These are phyloP conservation scores for Bombus balteatus DNA, from an alignment of 1,140 invertebrate genomes.

Conservation along the genomic window DNA sequence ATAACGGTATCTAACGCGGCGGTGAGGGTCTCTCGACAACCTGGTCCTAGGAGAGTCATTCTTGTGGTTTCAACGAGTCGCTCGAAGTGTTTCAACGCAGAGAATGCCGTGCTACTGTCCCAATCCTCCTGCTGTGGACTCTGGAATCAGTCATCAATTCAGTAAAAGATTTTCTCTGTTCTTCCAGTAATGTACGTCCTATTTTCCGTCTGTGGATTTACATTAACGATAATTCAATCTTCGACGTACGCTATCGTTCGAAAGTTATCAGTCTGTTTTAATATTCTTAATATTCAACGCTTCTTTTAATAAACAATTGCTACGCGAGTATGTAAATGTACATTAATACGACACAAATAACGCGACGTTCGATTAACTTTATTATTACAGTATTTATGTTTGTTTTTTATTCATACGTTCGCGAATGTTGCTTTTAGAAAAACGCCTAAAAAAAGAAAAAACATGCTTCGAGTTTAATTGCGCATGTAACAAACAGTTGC, in stretches of 20 bases:
- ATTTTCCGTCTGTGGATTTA: too few species aligned
- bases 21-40: constrained; percentile 89
- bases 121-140: constrained; percentile 84
- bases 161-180: too few species aligned
- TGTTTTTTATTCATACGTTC: background rate
- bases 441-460: background rate
- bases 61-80: constrained; percentile 93
- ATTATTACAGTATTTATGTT: background rate
- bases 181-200: too few species aligned
- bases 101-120: constrained; percentile 90
- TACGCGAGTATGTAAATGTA: too few species aligned
- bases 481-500: background rate
- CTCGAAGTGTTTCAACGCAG: constrained; percentile 91
- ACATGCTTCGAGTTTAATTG: background rate
- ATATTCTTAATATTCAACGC: too few species aligned
- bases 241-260: too few species aligned
- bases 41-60: constrained; percentile 85
- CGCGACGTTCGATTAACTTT: background rate
- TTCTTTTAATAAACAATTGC: too few species aligned
- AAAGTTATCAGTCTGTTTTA: too few species aligned
- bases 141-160: constrained; percentile 54
- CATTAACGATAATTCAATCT: too few species aligned
- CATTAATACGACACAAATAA: too few species aligned
- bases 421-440: constrained; percentile 1
- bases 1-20: constrained; percentile 94